phyloP scores from a whole-genome alignment of 2,113 vertebrate species.

The Tonatia bakeri region DNA sequence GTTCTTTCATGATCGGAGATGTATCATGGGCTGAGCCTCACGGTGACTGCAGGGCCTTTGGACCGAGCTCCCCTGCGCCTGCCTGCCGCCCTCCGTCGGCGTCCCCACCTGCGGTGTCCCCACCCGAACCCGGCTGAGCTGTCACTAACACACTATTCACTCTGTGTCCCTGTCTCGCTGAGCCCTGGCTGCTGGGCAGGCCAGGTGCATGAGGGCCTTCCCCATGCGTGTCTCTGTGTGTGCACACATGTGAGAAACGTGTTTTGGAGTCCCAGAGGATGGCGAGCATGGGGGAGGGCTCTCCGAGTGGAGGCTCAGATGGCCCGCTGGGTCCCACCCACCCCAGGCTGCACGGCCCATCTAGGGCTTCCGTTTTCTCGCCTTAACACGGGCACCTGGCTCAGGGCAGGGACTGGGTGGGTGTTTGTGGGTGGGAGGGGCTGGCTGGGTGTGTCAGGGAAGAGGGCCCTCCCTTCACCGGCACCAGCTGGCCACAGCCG shows the following conservation, averaged over 20 bases:
- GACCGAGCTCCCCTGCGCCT: neutral
- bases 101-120: neutral
- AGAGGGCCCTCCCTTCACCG: fast-evolving
- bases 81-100: fast-evolving
- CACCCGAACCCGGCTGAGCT: neutral
- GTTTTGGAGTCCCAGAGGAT: neutral
- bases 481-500: fast-evolving
- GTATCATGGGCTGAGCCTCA: slow-evolving; percentile 77
- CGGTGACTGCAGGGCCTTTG: slow-evolving; percentile 64
- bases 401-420: neutral
- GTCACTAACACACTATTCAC: neutral
- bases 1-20: slow-evolving; percentile 78
- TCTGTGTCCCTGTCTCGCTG: neutral
- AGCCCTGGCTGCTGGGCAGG: fast-evolving
- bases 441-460: neutral
- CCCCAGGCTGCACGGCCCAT: neutral
- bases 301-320: neutral
- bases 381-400: neutral
- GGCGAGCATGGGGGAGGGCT: neutral
- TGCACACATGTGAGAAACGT: no score
- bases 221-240: neutral
- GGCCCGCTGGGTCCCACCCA: fast-evolving
- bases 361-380: neutral
- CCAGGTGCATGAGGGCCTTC: neutral
- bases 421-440: neutral